Conservation (phyloP, 2,888 invertebrate species). For the Leucoptera coffeella region DNA sequence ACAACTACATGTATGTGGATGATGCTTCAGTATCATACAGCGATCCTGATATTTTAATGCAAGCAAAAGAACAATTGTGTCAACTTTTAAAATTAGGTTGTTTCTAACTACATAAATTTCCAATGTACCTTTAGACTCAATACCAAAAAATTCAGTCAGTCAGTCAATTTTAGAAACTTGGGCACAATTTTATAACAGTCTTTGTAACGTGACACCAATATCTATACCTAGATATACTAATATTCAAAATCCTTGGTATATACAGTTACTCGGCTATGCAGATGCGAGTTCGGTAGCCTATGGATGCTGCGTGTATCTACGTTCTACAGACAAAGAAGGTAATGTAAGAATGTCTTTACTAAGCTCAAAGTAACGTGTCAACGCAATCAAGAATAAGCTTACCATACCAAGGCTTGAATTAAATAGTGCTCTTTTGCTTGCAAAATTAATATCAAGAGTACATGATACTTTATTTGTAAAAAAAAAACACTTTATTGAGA, state of each 20-base stretch:
- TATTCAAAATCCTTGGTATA: no score
- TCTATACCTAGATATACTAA: background rate
- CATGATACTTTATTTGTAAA: slow-evolving; percentile 2
- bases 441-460: slow-evolving; percentile 3
- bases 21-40: background rate
- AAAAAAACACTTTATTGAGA: slow-evolving; percentile 1
- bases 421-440: slow-evolving; percentile 7
- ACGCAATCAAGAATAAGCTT: slow-evolving; percentile 5
- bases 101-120: background rate
- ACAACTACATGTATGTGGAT: background rate
- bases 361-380: slow-evolving; percentile 8
- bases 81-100: background rate
- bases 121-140: no score
- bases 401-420: slow-evolving; percentile 6
- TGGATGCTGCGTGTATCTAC: slow-evolving; percentile 7
- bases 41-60: background rate
- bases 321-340: slow-evolving; percentile 5
- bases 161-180: background rate
- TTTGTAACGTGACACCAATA: no score
- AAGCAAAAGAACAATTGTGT: background rate
- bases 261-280: slow-evolving; percentile 7
- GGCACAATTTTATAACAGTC: no score
- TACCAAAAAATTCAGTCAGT: background rate
- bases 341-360: slow-evolving; percentile 5
- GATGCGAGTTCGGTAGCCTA: no score